Evolutionary conservation across 2,797 vertebrate species (phyloP).

Genomic region (Chelidonichthys spinosus): DNA sequence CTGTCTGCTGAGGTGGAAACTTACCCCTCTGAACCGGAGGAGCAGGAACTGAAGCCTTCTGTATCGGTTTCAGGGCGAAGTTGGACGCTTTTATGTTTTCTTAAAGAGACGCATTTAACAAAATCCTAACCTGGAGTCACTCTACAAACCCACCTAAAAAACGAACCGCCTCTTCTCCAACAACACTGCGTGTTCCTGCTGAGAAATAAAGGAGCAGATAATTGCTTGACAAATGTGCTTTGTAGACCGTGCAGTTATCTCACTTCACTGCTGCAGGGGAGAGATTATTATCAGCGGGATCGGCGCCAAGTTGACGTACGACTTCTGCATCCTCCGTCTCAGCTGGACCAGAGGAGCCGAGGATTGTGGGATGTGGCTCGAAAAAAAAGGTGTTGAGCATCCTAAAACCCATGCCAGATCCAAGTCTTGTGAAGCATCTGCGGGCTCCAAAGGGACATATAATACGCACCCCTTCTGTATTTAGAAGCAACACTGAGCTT

Average conservation of each 20-base stretch:
- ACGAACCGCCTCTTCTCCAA: conserved; percentile 17
- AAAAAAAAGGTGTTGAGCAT: conserved; percentile 5
- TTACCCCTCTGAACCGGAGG: conserved; percentile 54
- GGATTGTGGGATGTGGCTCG: neutral
- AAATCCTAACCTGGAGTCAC: conserved; percentile 9
- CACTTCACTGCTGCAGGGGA: conserved; percentile 44
- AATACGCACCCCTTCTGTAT: neutral
- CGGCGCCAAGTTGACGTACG: conserved; percentile 30
- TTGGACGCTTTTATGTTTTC: conserved; percentile 42
- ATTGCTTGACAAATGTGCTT: conserved; percentile 59
- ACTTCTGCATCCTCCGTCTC: conserved; percentile 18
- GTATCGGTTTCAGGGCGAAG: conserved; percentile 62
- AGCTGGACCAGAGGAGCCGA: neutral
- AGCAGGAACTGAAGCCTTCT: conserved; percentile 54
- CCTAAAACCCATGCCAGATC: conserved; percentile 6
- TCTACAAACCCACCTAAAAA: conserved; percentile 28
- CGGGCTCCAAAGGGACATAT: neutral
- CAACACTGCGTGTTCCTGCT: conserved; percentile 12
- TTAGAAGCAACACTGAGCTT: conserved; percentile 7
- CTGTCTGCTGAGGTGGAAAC: conserved; percentile 76
- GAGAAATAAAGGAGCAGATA: conserved; percentile 50
- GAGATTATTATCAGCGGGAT: conserved; percentile 51
- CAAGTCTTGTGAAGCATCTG: neutral
- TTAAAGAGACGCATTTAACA: conserved; percentile 36
- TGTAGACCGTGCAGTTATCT: conserved; percentile 43